These are phyloP conservation scores for Esperia sulphurella DNA, from an alignment of 2,888 invertebrate species.

Conservation along the genomic window DNA sequence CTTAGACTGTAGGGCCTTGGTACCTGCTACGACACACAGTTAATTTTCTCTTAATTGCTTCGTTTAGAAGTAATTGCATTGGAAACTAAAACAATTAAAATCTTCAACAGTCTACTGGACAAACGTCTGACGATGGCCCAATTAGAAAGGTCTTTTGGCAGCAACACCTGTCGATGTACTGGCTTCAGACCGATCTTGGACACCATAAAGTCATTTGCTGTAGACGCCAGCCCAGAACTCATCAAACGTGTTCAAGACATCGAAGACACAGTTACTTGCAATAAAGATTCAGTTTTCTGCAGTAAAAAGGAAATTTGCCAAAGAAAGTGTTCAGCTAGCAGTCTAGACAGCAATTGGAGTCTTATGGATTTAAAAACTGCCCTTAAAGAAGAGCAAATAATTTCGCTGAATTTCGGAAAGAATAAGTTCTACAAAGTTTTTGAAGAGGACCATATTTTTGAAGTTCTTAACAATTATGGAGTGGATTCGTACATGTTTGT, in stretches of 20 bases:
- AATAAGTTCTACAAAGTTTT: constrained; percentile 70
- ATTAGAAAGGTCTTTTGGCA: constrained; percentile 86
- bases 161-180: constrained; percentile 89
- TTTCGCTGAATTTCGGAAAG: constrained; percentile 68
- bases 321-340: constrained; percentile 43
- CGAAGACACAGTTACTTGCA: constrained; percentile 50
- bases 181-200: constrained; percentile 89
- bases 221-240: constrained; percentile 77
- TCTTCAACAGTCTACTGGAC: constrained; percentile 58
- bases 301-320: constrained; percentile 35
- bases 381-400: constrained; percentile 37
- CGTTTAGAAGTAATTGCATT: too few species aligned
- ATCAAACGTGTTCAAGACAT: constrained; percentile 69
- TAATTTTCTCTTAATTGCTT: too few species aligned
- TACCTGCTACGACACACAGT: too few species aligned
- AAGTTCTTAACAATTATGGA: constrained; percentile 56
- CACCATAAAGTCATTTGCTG: constrained; percentile 85
- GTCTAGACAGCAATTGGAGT: constrained; percentile 47
- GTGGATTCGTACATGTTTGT: constrained; percentile 77
- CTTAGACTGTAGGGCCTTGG: too few species aligned
- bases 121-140: constrained; percentile 81
- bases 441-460: constrained; percentile 65
- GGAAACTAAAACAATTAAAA: too few species aligned
- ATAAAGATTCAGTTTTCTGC: constrained; percentile 33
- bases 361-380: constrained; percentile 27